Evolutionary conservation across 2,888 invertebrate species (phyloP).

Genomic region (Gonocerus acuteangulatus): DNA sequence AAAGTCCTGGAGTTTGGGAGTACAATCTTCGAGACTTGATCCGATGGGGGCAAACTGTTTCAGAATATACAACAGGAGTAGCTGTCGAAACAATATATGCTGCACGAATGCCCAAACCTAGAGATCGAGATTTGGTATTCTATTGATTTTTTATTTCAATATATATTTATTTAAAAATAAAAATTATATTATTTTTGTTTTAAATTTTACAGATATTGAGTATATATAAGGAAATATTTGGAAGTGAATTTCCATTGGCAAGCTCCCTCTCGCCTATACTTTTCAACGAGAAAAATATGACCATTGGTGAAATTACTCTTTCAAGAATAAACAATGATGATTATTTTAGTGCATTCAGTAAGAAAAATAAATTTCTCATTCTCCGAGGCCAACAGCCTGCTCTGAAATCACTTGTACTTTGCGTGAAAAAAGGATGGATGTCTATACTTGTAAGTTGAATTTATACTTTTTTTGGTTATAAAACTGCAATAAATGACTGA

Average conservation of each 20-base stretch:
- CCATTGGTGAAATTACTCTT: slow-evolving; percentile 57
- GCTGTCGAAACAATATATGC: slow-evolving; percentile 74
- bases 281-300: slow-evolving; percentile 52
- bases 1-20: slow-evolving; percentile 89
- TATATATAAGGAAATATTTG: slow-evolving; percentile 48
- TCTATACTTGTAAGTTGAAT: slow-evolving; percentile 66
- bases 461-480: slow-evolving; percentile 19
- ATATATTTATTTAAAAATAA: not conserved
- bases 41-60: slow-evolving; percentile 79
- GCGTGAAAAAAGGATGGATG: slow-evolving; percentile 88
- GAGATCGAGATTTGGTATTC: slow-evolving; percentile 65
- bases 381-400: slow-evolving; percentile 55
- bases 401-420: slow-evolving; percentile 73
- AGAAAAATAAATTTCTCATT: slow-evolving; percentile 45
- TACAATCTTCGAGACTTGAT: slow-evolving; percentile 92
- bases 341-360: slow-evolving; percentile 33
- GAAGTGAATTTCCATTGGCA: slow-evolving; percentile 47
- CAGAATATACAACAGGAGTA: slow-evolving; percentile 46
- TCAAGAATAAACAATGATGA: slow-evolving; percentile 41
- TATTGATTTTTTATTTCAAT: not conserved
- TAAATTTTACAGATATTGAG: slow-evolving; percentile 41
- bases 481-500: too few relatives aligned
- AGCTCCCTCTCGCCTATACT: slow-evolving; percentile 52
- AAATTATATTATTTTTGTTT: not conserved
- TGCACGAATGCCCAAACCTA: slow-evolving; percentile 72